Conservation (phyloP, 92 coral and sea anemone genomes). For the Epizoanthus illoricatus region DNA sequence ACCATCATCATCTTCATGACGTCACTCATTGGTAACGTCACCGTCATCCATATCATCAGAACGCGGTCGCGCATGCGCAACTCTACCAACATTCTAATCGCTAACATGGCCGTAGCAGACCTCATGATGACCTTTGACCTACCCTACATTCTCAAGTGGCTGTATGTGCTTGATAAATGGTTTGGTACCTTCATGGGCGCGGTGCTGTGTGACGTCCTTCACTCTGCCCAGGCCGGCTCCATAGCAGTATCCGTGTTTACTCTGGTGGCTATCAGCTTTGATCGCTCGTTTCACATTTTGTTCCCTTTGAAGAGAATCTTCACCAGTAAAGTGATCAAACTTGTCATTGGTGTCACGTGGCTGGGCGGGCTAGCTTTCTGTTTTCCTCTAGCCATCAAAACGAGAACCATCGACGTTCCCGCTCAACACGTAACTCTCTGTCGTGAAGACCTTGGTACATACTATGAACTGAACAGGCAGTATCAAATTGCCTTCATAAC, state of each 20-base stretch:
- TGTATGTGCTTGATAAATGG: slow-evolving; percentile 51
- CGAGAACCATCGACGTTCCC: not conserved
- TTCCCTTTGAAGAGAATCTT: slow-evolving; percentile 29
- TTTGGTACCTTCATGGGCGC: slow-evolving; percentile 58
- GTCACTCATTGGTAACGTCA: slow-evolving; percentile 56
- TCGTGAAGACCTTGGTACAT: slow-evolving; percentile 2
- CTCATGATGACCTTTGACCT: slow-evolving; percentile 54
- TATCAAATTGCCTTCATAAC: slow-evolving; percentile 30
- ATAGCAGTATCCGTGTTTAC: slow-evolving; percentile 63
- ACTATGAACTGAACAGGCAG: slow-evolving; percentile 15
- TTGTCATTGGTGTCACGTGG: slow-evolving; percentile 54
- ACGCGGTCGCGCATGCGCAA: slow-evolving; percentile 66
- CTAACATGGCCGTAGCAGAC: slow-evolving; percentile 78
- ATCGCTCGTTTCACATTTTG: slow-evolving; percentile 64
- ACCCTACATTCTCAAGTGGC: slow-evolving; percentile 65
- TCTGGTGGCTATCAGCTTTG: slow-evolving; percentile 61
- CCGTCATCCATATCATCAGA: slow-evolving; percentile 66
- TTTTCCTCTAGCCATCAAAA: slow-evolving; percentile 43
- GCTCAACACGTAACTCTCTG: not conserved
- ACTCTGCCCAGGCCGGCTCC: slow-evolving; percentile 67
- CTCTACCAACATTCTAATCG: slow-evolving; percentile 71
- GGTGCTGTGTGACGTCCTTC: slow-evolving; percentile 60
- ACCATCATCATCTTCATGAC: slow-evolving; percentile 49
- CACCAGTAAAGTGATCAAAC: slow-evolving; percentile 52
- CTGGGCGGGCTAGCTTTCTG: slow-evolving; percentile 50